phyloP scores from a whole-genome alignment of 2,888 invertebrate genomes.

The Ornithoptera alexandrae region DNA sequence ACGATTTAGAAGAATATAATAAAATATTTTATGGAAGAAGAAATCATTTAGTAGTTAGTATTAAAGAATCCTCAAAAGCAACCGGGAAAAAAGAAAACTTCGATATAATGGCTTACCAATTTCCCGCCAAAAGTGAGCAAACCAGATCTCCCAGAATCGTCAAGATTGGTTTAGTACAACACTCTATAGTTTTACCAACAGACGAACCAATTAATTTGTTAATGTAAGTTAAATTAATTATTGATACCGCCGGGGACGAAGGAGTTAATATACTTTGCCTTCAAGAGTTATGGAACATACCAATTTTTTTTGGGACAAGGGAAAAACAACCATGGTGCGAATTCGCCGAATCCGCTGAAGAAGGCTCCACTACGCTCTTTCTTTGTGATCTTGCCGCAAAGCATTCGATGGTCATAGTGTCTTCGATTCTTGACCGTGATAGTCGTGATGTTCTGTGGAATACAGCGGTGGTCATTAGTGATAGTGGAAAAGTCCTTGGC shows the following conservation, averaged over 20 bases:
- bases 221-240: slow-evolving; percentile 84
- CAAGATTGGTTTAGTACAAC: slow-evolving; percentile 92
- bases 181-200: slow-evolving; percentile 86
- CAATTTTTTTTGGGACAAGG: slow-evolving; percentile 97
- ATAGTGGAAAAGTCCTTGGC: slow-evolving; percentile 91
- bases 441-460: slow-evolving; percentile 95
- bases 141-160: slow-evolving; percentile 85
- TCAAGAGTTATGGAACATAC: slow-evolving; percentile 99
- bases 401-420: slow-evolving; percentile 95
- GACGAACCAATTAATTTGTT: no score
- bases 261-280: slow-evolving; percentile 94
- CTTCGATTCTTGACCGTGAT: slow-evolving; percentile 96
- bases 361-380: slow-evolving; percentile 91
- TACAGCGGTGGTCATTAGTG: slow-evolving; percentile 94
- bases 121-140: slow-evolving; percentile 63
- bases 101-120: slow-evolving; percentile 59
- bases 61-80: slow-evolving; percentile 35
- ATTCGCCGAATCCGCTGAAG: slow-evolving; percentile 94
- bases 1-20: slow-evolving; percentile 64
- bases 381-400: slow-evolving; percentile 87
- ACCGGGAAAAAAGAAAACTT: slow-evolving; percentile 66
- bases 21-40: slow-evolving; percentile 62
- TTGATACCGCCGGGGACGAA: slow-evolving; percentile 87
- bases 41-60: slow-evolving; percentile 51
- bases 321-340: slow-evolving; percentile 98